Evolutionary conservation across 1,140 invertebrate genomes (phyloP).

Genomic region (Ips nitidus): DNA sequence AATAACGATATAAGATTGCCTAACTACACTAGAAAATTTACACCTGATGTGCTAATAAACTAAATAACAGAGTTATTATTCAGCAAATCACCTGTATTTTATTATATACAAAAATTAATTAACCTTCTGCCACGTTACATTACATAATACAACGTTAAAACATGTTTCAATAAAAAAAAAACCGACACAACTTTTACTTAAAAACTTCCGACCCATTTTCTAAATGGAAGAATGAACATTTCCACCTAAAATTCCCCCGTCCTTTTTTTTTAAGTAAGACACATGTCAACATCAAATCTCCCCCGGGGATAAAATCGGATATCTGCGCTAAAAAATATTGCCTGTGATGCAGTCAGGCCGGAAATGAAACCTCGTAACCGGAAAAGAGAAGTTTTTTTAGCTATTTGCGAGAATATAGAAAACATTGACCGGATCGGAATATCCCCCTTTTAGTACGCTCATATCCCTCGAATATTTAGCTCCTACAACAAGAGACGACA

Average conservation of each 20-base stretch:
- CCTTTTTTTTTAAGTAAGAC: slow-evolving; percentile 42
- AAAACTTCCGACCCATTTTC: no score
- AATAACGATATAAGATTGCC: no score
- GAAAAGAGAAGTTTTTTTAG: slow-evolving; percentile 54
- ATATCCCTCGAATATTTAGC: background rate
- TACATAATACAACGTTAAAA: no score
- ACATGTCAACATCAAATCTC: slow-evolving; percentile 47
- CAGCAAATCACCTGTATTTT: no score
- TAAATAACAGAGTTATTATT: no score
- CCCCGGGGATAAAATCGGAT: slow-evolving; percentile 57
- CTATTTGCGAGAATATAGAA: slow-evolving; percentile 22
- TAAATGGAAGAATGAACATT: background rate
- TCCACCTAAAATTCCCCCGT: slow-evolving; percentile 1
- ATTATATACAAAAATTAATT: no score
- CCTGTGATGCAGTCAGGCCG: slow-evolving; percentile 53
- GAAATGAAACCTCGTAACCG: slow-evolving; percentile 61
- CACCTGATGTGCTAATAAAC: no score
- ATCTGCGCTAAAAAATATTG: slow-evolving; percentile 60
- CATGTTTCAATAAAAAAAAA: no score
- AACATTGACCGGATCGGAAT: slow-evolving; percentile 15
- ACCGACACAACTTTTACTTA: no score
- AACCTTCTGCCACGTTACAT: no score
- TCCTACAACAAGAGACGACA: no score
- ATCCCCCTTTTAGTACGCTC: background rate
- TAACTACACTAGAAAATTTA: no score